phyloP scores from a whole-genome alignment of 2,888 invertebrate genomes.

The Falcaria lacertinaria region DNA sequence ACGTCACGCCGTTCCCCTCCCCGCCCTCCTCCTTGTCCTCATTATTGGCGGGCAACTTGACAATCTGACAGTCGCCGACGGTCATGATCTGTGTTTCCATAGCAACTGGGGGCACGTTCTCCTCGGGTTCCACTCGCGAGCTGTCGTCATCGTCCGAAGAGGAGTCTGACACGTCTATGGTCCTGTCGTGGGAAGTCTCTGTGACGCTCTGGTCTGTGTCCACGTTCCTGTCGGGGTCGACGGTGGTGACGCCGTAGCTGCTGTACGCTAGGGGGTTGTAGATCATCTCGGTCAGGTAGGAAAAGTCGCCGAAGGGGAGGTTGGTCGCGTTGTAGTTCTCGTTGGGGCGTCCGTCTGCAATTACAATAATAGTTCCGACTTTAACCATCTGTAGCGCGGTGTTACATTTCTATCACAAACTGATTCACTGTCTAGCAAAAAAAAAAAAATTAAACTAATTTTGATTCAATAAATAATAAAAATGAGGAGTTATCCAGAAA shows the following conservation, averaged over 20 bases:
- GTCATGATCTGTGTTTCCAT: conserved; percentile 71
- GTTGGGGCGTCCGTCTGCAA: conserved; percentile 68
- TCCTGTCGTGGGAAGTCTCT: conserved; percentile 54
- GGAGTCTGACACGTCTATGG: conserved; percentile 69
- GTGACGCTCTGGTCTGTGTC: conserved; percentile 45
- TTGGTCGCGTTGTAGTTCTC: conserved; percentile 78
- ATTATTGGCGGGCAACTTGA: conserved; percentile 57
- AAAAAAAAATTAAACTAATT: too few species aligned
- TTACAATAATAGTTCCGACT: too few species aligned
- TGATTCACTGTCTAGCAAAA: too few species aligned
- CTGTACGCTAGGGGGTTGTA: conserved; percentile 66
- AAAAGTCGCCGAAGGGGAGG: conserved; percentile 77
- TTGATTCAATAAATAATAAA: too few species aligned
- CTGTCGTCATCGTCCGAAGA: conserved; percentile 62
- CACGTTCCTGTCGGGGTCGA: conserved; percentile 53
- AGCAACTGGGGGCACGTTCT: conserved; percentile 51
- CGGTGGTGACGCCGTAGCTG: conserved; percentile 53
- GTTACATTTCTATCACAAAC: too few species aligned
- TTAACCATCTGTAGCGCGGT: too few species aligned
- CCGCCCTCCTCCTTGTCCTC: conserved; percentile 51
- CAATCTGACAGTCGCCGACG: conserved; percentile 76
- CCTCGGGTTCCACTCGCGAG: conserved; percentile 52
- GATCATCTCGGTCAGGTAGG: conserved; percentile 75
- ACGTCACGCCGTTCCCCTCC: conserved; percentile 33
- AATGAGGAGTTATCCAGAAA: too few species aligned